A percentile compares a stretch with the other conserved stretches of the same genome.
Conservation (phyloP, 2,888 invertebrate species). For the Acleris sparsana region DNA sequence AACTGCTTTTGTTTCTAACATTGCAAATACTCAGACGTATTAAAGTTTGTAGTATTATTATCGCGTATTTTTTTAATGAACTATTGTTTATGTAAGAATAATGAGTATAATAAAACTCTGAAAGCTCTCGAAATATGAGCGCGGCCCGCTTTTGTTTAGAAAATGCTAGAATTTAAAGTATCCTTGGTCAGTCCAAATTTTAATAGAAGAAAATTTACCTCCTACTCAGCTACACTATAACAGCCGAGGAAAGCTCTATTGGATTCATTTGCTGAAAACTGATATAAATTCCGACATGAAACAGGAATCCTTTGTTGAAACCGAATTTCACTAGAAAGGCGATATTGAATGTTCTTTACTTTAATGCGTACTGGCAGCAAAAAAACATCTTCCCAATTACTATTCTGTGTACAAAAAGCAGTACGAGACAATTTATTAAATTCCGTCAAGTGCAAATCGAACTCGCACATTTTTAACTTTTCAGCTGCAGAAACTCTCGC, state of each 20-base stretch:
- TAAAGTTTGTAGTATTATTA: background rate
- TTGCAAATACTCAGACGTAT: background rate
- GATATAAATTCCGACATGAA: constrained; percentile 23
- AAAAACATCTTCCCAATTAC: no score
- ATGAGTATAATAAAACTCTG: background rate
- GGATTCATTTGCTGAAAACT: constrained; percentile 10
- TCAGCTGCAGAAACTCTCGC: no score
- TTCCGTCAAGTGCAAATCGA: no score
- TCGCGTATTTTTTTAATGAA: background rate
- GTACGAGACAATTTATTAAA: no score
- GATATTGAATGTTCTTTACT: constrained; percentile 7
- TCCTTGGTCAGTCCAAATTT: constrained; percentile 8
- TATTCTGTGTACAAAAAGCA: no score
- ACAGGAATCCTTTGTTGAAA: constrained; percentile 15
- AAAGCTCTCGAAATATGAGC: constrained; percentile 15
- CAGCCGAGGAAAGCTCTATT: constrained; percentile 4
- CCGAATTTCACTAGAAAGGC: constrained; percentile 7
- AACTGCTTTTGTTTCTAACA: constrained; percentile 1
- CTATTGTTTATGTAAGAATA: background rate
- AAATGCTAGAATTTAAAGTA: constrained; percentile 13
- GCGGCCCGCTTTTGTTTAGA: constrained; percentile 9
- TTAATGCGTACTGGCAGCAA: background rate
- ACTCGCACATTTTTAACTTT: no score
- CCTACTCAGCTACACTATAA: constrained; percentile 6
- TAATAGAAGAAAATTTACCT: constrained; percentile 17